phyloP scores from a whole-genome alignment of 2,797 vertebrate genomes.

The Bryconaethiops microstoma region DNA sequence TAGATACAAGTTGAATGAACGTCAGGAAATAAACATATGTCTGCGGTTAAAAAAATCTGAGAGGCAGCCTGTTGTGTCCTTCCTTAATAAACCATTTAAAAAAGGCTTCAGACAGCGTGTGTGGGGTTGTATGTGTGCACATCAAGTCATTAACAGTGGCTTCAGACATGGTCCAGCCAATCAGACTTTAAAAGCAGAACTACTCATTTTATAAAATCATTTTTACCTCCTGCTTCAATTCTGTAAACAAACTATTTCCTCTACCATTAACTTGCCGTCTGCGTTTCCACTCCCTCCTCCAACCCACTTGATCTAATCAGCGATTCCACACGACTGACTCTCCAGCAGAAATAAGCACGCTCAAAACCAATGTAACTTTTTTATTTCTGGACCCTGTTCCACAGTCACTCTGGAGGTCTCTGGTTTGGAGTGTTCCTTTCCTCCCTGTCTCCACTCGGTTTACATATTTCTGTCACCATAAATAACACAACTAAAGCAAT shows the following conservation, averaged over 20 bases:
- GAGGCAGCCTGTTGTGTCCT: no score
- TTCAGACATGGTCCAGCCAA: not conserved
- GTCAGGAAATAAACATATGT: no score
- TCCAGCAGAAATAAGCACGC: conserved; percentile 18
- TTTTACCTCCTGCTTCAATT: conserved; percentile 4
- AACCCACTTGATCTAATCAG: conserved; percentile 44
- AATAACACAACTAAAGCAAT: conserved; percentile 60
- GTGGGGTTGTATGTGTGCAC: not conserved
- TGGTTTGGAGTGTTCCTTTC: conserved; percentile 40
- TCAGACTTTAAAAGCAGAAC: not conserved
- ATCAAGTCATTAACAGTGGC: not conserved
- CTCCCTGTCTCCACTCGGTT: conserved; percentile 53
- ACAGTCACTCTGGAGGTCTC: conserved; percentile 37
- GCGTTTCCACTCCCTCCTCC: conserved; percentile 29
- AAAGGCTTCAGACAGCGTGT: not conserved
- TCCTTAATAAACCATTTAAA: not conserved
- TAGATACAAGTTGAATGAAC: no score
- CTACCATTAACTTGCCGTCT: conserved; percentile 42
- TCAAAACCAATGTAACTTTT: conserved; percentile 31
- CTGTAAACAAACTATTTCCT: conserved; percentile 8
- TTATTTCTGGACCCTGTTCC: conserved; percentile 41
- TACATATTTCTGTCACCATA: conserved; percentile 59
- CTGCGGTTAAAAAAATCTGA: no score
- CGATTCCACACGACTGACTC: conserved; percentile 29
- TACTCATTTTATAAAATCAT: not conserved